phyloP scores from a whole-genome alignment of 2,888 invertebrate genomes.

The Agelastica alni region DNA sequence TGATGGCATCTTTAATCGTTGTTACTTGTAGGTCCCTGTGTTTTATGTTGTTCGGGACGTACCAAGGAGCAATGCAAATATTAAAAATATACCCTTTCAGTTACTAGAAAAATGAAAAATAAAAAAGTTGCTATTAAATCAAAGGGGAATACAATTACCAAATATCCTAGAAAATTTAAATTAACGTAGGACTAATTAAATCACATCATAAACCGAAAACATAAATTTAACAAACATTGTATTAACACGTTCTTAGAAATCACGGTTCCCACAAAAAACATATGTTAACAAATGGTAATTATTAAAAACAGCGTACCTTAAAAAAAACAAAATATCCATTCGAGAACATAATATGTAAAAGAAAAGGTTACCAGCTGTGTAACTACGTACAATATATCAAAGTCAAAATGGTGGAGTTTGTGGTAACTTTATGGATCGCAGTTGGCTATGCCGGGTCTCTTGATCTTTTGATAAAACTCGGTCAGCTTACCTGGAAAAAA shows the following conservation, averaged over 20 bases:
- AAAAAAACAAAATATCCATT: constrained; percentile 9
- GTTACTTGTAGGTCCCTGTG: too few species aligned
- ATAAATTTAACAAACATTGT: too few species aligned
- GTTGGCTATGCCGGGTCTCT: constrained; percentile 29
- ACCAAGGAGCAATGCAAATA: too few species aligned
- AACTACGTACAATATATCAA: constrained; percentile 31
- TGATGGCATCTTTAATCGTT: too few species aligned
- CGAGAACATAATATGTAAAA: constrained; percentile 10
- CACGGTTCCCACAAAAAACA: constrained; percentile 15
- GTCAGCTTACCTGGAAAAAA: constrained; percentile 55
- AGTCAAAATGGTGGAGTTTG: constrained; percentile 29
- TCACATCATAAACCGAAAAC: too few species aligned
- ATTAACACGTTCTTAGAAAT: constrained; percentile 10
- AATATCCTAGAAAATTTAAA: too few species aligned
- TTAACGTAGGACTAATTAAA: too few species aligned
- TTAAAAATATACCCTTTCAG: too few species aligned
- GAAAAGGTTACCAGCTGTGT: constrained; percentile 28
- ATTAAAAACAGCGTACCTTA: constrained; percentile 9
- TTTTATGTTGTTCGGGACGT: too few species aligned
- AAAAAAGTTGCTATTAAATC: too few species aligned
- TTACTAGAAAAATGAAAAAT: too few species aligned
- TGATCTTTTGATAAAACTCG: constrained; percentile 48
- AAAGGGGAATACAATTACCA: too few species aligned
- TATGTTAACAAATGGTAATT: constrained; percentile 22
- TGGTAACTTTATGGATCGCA: constrained; percentile 33